Percentiles rank a stretch among this genome's conserved stretches.
These are phyloP conservation scores for Hetaerina titia DNA, from an alignment of 2,888 invertebrate species.

Conservation along the genomic window DNA sequence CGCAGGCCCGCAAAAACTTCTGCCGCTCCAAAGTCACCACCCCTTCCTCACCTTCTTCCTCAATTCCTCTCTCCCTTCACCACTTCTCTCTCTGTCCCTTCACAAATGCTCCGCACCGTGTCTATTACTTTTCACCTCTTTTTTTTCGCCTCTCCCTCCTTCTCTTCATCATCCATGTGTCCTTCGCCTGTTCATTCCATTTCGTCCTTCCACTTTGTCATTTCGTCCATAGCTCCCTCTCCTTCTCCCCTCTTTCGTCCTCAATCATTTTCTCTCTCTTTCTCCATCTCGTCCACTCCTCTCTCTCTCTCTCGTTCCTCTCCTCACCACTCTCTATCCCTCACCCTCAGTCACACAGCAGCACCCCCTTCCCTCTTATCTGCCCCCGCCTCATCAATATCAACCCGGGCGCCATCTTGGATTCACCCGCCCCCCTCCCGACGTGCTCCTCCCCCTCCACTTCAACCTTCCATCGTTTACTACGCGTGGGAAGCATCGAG, in stretches of 20 bases:
- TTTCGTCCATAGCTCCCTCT: neutral
- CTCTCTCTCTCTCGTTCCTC: neutral
- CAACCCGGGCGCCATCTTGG: neutral
- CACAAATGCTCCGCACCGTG: neutral
- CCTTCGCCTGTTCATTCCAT: neutral
- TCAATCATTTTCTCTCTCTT: neutral
- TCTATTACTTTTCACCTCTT: neutral
- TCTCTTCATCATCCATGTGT: neutral
- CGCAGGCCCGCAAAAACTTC: neutral
- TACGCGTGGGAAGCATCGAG: neutral
- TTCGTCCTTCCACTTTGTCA: conserved; percentile 9
- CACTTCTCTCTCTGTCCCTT: neutral
- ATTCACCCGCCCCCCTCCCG: neutral
- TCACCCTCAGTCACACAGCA: neutral
- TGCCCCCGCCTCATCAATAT: conserved; percentile 1
- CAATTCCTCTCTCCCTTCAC: neutral
- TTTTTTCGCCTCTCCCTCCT: neutral
- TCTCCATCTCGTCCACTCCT: neutral
- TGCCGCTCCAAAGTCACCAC: neutral
- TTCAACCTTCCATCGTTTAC: neutral
- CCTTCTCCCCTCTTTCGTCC: neutral
- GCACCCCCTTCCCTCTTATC: neutral
- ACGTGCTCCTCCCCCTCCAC: neutral
- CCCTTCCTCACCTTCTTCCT: neutral
- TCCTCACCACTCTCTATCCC: neutral